These are phyloP conservation scores for Albula goreensis DNA, from an alignment of 2,113 vertebrate species.

Conservation along the genomic window DNA sequence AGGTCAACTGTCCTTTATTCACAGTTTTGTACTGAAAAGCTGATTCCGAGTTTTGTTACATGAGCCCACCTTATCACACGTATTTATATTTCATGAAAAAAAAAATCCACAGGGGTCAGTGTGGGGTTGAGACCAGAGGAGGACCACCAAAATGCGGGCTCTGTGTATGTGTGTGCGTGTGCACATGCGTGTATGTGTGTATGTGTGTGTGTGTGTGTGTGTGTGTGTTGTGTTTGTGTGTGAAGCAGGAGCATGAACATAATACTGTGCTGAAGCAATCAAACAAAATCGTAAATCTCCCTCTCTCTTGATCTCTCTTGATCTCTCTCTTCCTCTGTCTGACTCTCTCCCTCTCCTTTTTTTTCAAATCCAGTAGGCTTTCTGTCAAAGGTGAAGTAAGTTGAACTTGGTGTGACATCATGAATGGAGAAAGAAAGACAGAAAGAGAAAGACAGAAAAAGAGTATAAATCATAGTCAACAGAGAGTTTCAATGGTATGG, in stretches of 20 bases:
- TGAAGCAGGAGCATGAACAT: background rate
- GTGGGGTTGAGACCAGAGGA: background rate
- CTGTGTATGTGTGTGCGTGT: background rate
- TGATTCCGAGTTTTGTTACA: background rate
- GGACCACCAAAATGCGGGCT: background rate
- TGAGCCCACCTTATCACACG: background rate
- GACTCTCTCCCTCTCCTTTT: constrained; percentile 7
- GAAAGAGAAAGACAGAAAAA: constrained; percentile 40
- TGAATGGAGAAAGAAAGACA: constrained; percentile 27
- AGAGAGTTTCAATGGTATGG: background rate
- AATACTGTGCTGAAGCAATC: background rate
- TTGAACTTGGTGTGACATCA: background rate
- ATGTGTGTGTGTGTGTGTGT: background rate
- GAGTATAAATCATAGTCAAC: background rate
- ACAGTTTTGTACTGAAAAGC: background rate
- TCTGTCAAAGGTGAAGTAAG: background rate
- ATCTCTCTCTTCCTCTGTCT: constrained; percentile 7
- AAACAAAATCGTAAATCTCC: background rate
- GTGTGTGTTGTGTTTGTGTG: constrained; percentile 11
- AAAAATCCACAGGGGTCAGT: background rate
- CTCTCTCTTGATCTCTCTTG: background rate
- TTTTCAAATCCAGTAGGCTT: background rate
- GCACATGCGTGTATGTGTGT: background rate
- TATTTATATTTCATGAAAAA: background rate
- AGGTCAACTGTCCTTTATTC: background rate